Evolutionary conservation across 2,797 vertebrate species (phyloP), one percentile per base, ranked within the genome.

Genomic region (Anableps anableps): DNA sequence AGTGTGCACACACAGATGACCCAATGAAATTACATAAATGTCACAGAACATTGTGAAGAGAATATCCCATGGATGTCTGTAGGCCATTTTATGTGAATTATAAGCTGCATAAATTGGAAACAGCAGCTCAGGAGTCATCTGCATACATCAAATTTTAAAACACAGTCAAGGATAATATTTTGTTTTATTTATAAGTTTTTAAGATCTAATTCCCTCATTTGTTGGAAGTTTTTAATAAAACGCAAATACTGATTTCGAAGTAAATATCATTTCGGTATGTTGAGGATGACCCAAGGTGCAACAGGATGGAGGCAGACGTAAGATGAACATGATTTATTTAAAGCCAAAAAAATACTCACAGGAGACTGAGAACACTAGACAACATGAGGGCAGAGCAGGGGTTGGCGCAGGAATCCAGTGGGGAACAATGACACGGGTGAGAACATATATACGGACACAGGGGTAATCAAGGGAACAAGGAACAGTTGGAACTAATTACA

Each of bases 1-100:
- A 75, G 76, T 83, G 75, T 23, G 53, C 60, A 29, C 64, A 58
- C 71, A 79, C 58, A 78, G 19, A 43, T 45, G 14, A 43, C 5
- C 47, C 38, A 6, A 62, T 75, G 77, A 26, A 62, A 70, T 60
- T 80, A 75, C 80, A 8, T 72, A 72, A 77, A 45, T 66, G 70
- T 36, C 41, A 10, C 70, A 45, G 38, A 74, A 43, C 79, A 64
- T 73, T 43, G 13, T 64, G 0, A 38, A 19, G 23, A 79, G 60
- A 72, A 77, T 71, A 80, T 51, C 71, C 48, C n/a, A 51, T 1
- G 10, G 74, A 48, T 72, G 9, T 76, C 34, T 43, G 7, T 2
- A 72, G 60, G 50, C 73, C 70, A 43, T 36, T 16, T 58, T 74
- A 50, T 72, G 21, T 6, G 58, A 34, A 55, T 5, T n/a, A 76